phyloP scores from a whole-genome alignment of 2,888 invertebrate genomes.

The Mythimna impura region DNA sequence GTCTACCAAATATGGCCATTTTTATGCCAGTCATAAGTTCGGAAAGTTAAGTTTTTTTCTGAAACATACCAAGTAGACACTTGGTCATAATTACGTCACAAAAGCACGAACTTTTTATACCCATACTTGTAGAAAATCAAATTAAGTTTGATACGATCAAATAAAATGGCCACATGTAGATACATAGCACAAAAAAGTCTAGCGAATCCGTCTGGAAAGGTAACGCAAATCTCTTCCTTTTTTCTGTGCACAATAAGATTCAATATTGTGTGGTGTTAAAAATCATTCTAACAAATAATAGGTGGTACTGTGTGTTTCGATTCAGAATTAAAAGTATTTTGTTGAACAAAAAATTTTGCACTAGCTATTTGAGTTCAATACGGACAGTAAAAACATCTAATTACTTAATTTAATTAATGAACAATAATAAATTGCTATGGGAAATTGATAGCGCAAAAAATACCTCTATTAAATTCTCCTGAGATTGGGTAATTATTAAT shows the following conservation, averaged over 20 bases:
- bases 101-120: slow-evolving; percentile 36
- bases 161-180: slow-evolving; percentile 51
- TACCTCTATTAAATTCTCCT: neutral
- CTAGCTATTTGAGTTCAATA: slow-evolving; percentile 22
- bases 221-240: slow-evolving; percentile 29
- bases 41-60: slow-evolving; percentile 6
- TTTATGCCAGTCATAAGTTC: neutral
- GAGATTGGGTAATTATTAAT: too few species aligned
- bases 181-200: slow-evolving; percentile 43
- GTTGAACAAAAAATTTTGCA: slow-evolving; percentile 43
- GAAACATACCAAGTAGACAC: neutral
- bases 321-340: slow-evolving; percentile 55
- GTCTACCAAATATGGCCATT: neutral
- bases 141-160: slow-evolving; percentile 51
- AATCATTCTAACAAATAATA: slow-evolving; percentile 25
- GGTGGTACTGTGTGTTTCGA: slow-evolving; percentile 32
- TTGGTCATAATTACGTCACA: slow-evolving; percentile 43
- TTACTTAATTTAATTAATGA: slow-evolving; percentile 65
- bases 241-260: neutral
- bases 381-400: slow-evolving; percentile 57
- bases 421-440: slow-evolving; percentile 32
- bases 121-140: slow-evolving; percentile 48
- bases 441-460: slow-evolving; percentile 34
- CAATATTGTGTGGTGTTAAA: slow-evolving; percentile 10
- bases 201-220: slow-evolving; percentile 2